Conservation (phyloP, 2,113 vertebrate species). For the Poeciliopsis turrubarensis region DNA sequence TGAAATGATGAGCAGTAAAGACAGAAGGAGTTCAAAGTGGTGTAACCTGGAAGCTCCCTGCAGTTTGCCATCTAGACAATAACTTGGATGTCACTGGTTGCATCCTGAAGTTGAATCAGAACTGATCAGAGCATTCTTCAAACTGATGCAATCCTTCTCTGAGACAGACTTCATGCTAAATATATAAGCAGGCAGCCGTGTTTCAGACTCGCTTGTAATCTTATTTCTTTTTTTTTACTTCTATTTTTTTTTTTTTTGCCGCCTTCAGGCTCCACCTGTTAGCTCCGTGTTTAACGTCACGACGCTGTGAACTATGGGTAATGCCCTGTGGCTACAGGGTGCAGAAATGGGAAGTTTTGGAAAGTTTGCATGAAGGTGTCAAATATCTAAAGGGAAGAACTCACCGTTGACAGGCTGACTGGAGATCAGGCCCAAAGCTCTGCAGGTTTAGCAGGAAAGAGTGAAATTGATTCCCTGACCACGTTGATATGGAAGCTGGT, state of each 20-base stretch:
- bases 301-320: background rate
- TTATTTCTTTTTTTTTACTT: background rate
- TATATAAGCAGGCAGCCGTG: background rate
- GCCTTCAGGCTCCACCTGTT: background rate
- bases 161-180: background rate
- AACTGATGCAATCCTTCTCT: background rate
- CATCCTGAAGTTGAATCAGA: background rate
- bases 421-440: background rate
- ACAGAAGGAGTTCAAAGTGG: too few relatives aligned
- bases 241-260: background rate
- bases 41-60: too few relatives aligned
- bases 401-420: background rate
- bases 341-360: background rate
- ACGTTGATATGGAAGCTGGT: background rate
- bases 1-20: too few relatives aligned
- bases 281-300: background rate
- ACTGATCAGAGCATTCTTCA: background rate
- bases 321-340: slow-evolving; percentile 1
- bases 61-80: background rate
- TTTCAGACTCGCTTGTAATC: background rate
- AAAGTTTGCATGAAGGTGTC: background rate
- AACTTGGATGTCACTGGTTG: background rate
- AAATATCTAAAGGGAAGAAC: background rate
- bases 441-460: background rate
- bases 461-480: background rate